These are phyloP conservation scores for Podilymbus podiceps DNA, from an alignment of 2,113 vertebrate species.

Conservation along the genomic window DNA sequence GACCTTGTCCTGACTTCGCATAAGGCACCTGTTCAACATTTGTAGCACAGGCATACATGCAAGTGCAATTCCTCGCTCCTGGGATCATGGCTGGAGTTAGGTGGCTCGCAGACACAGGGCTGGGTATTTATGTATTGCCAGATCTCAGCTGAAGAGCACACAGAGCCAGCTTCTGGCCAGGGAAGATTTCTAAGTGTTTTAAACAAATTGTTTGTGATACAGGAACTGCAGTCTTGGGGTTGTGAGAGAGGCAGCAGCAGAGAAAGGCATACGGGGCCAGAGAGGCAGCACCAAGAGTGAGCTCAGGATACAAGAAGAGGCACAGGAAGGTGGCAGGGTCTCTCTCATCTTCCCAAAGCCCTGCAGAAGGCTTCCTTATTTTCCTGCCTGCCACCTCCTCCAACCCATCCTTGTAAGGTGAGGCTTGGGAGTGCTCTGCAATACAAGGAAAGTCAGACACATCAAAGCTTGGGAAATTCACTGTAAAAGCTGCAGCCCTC, in stretches of 20 bases:
- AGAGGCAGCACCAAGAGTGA: not conserved
- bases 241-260: not conserved
- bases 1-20: not conserved
- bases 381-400: not conserved
- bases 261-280: not conserved
- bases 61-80: accelerated
- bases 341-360: not conserved
- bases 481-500: not conserved
- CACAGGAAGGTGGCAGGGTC: accelerated
- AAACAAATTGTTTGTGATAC: not conserved
- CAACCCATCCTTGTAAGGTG: accelerated
- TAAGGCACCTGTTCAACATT: accelerated
- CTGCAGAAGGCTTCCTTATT: not conserved
- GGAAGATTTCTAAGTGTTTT: not conserved
- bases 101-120: not conserved
- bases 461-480: not conserved
- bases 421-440: accelerated
- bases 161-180: not conserved
- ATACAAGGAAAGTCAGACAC: not conserved
- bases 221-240: not conserved
- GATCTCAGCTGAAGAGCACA: not conserved
- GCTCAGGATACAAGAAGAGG: not conserved
- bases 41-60: accelerated
- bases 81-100: accelerated
- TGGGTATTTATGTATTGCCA: not conserved